Conservation (phyloP, 2,113 vertebrate genomes). For the Nannospalax galili region DNA sequence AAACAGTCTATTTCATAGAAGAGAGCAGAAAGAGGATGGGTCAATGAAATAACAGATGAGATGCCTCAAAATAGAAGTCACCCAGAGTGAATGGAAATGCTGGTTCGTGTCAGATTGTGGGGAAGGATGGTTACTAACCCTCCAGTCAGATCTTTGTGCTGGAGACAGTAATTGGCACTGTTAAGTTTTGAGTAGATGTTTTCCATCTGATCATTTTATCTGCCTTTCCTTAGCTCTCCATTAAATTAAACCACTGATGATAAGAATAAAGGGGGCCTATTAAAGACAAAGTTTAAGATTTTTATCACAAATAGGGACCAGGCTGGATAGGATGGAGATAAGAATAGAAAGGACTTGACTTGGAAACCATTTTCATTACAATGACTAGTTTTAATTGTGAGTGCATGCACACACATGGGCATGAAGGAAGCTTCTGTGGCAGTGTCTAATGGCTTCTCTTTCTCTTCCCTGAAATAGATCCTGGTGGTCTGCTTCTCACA, state of each 20-base stretch:
- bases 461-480: not conserved
- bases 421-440: too few relatives aligned
- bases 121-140: accelerated
- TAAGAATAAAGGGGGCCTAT: constrained; percentile 34
- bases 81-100: not conserved
- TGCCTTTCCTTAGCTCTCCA: not conserved
- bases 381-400: constrained; percentile 4
- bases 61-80: not conserved
- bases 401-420: accelerated
- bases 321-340: not conserved
- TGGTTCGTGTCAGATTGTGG: not conserved
- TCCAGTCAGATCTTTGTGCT: not conserved
- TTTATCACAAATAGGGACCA: not conserved
- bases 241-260: not conserved
- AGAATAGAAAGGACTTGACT: not conserved
- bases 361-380: constrained; percentile 15
- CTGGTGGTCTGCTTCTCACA: not conserved
- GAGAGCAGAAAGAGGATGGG: not conserved
- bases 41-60: not conserved
- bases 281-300: constrained; percentile 35
- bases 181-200: not conserved
- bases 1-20: not conserved
- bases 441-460: not conserved
- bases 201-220: not conserved
- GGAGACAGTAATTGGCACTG: not conserved